Conservation (phyloP, 2,888 invertebrate genomes). For the Opisthograptis luteolata region DNA sequence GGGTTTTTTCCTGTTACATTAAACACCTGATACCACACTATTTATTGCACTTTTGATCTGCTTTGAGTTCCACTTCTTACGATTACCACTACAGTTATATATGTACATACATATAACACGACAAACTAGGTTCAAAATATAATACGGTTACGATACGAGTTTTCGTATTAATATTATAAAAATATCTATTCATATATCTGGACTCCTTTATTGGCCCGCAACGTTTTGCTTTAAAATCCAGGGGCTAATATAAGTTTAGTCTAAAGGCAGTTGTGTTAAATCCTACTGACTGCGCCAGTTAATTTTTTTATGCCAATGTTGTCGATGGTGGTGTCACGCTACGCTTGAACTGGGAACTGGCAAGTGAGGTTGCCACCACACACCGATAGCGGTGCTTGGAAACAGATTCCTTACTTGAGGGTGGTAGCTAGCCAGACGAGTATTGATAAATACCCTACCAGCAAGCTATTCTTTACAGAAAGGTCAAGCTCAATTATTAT, state of each 20-base stretch:
- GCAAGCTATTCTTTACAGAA: too few relatives aligned
- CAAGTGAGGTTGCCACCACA: too few relatives aligned
- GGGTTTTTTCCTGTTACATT: too few relatives aligned
- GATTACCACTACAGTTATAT: background rate
- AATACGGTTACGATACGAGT: conserved; percentile 14
- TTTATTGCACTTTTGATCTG: background rate
- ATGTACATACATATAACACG: conserved; percentile 11
- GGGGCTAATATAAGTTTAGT: background rate
- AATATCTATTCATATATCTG: conserved; percentile 43
- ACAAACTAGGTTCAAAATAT: conserved; percentile 23
- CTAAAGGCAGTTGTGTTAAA: background rate
- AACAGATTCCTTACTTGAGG: too few relatives aligned
- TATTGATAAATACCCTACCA: too few relatives aligned
- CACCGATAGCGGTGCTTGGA: too few relatives aligned
- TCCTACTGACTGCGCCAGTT: background rate
- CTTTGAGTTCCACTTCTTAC: conserved; percentile 1
- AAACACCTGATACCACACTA: background rate
- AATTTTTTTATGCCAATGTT: too few relatives aligned
- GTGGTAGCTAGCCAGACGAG: too few relatives aligned
- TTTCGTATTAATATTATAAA: conserved; percentile 39
- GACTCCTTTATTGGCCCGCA: conserved; percentile 49
- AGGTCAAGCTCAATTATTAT: too few relatives aligned
- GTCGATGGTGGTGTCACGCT: too few relatives aligned
- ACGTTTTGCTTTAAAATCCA: conserved; percentile 19
- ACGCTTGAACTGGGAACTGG: too few relatives aligned